phyloP scores from a whole-genome alignment of 2,888 invertebrate genomes.

The Kuschelorhynchus macadamiae region DNA sequence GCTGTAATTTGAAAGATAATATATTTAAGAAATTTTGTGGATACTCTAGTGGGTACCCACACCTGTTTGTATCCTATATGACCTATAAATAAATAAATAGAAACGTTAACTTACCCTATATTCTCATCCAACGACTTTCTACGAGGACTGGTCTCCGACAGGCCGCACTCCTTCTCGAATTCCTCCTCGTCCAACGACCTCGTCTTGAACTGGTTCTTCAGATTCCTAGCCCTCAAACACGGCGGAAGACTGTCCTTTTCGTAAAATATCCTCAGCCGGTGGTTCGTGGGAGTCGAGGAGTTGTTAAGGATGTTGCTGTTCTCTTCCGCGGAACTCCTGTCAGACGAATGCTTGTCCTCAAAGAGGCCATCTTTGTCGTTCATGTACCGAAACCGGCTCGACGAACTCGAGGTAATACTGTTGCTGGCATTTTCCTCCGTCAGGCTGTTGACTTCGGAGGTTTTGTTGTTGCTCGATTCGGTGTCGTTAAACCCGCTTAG shows the following conservation, averaged over 20 bases:
- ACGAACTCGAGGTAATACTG: not conserved
- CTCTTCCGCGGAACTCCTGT: constrained; percentile 19
- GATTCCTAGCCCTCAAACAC: constrained; percentile 74
- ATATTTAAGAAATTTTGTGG: no score
- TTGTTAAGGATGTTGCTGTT: constrained; percentile 39
- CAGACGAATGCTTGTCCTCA: not conserved
- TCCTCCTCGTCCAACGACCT: constrained; percentile 82
- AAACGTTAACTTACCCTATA: constrained; percentile 41
- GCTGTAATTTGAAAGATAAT: no score
- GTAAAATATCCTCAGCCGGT: constrained; percentile 53
- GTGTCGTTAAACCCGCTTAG: not conserved
- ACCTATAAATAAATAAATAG: no score
- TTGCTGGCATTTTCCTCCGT: not conserved
- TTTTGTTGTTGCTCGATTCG: no score
- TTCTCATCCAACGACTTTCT: constrained; percentile 74
- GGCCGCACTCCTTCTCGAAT: constrained; percentile 78
- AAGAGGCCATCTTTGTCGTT: no score
- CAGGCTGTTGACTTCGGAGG: no score
- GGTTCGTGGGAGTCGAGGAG: not conserved
- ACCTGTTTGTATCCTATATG: no score
- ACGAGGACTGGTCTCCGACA: constrained; percentile 61
- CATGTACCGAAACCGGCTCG: no score
- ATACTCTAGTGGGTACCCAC: no score
- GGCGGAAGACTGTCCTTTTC: constrained; percentile 71
- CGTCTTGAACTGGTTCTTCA: constrained; percentile 76